These are phyloP conservation scores for Eupithecia dodoneata DNA, from an alignment of 2,888 invertebrate species.

Conservation along the genomic window DNA sequence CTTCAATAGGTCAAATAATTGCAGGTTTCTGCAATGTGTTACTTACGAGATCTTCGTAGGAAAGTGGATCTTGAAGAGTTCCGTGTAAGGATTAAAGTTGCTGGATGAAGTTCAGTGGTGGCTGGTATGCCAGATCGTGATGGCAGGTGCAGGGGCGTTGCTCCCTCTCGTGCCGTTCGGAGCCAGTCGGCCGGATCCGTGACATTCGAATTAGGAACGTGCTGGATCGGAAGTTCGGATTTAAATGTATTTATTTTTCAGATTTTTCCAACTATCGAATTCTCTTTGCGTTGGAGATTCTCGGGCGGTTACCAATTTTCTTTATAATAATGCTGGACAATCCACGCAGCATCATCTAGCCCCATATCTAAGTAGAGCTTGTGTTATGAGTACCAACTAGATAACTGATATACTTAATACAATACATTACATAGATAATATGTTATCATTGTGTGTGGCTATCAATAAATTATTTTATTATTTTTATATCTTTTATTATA, in stretches of 20 bases:
- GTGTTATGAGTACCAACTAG: too few relatives aligned
- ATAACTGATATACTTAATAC: too few relatives aligned
- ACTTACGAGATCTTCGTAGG: not conserved
- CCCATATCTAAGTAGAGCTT: too few relatives aligned
- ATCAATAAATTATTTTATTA: too few relatives aligned
- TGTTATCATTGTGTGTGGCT: too few relatives aligned
- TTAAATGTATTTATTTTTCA: constrained; percentile 11
- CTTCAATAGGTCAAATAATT: constrained; percentile 35
- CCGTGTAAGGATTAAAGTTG: constrained; percentile 11
- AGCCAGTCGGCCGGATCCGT: constrained; percentile 57
- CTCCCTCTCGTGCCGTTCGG: constrained; percentile 63
- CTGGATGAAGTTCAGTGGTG: constrained; percentile 30
- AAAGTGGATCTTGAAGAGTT: constrained; percentile 18
- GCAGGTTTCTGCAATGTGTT: constrained; percentile 23
- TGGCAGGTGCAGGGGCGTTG: constrained; percentile 74
- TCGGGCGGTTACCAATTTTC: not conserved
- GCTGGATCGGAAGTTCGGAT: constrained; percentile 50
- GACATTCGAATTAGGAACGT: constrained; percentile 63
- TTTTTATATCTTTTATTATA: too few relatives aligned
- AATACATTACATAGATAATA: too few relatives aligned
- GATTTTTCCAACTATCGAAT: not conserved
- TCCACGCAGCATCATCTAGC: too few relatives aligned
- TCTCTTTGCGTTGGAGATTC: not conserved
- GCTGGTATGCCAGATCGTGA: constrained; percentile 71
- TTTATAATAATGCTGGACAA: too few relatives aligned